Base-by-base conservation (phyloP, 2,888 invertebrate genomes). In the Eilema depressum region DNA sequence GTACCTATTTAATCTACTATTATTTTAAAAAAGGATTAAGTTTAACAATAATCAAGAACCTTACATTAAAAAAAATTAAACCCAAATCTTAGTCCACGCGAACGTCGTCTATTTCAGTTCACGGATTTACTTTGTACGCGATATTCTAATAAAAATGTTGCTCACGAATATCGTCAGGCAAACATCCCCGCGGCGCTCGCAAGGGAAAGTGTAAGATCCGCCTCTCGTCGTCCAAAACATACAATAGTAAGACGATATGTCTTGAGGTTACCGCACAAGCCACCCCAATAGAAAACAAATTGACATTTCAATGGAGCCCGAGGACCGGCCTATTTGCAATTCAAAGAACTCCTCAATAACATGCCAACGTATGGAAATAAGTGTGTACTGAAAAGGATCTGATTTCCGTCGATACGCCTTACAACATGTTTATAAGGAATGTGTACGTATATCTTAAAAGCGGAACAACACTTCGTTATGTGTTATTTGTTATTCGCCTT, bases 241-340 rank as follows among this genome's bases (percentile, higher is more conserved):
- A 90, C 88, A 89, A 91, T 86, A 86, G 88, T 83, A 84, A 87
- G 86, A 74, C 88, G 90, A 89, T 91, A 89, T 89, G 89, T 88
- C 88, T 81, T 83, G 83, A 82, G 81, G 86, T 86, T 86, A 86
- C 88, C 88, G 85, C 88, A 89, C 82, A 78, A 83, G 70, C 76
- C 78, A 90, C 91, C 92, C 92, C 92, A 90, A 93, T 93, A 92
- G 93, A 93, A 94, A 95, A 95, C 93, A 94, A 95, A 95, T 95
- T 94, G 95, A 93, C 95, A 91, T 94, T 93, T 95, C 92, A 93
- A 95, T 94, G 87, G 92, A 83, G 86, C 87, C 87, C 88, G 87
- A 89, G 89, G 92, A 89, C 90, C 86, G 76, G 81, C 86, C 84
- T 88, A 95, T 95, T 95, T 94, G 93, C 95, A 95, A 95, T 94